Percentiles rank a stretch among this genome's conserved stretches.
These are phyloP conservation scores for Pseudomyrmex dendroicus DNA, from an alignment of 1,140 invertebrate genomes.

Conservation along the genomic window DNA sequence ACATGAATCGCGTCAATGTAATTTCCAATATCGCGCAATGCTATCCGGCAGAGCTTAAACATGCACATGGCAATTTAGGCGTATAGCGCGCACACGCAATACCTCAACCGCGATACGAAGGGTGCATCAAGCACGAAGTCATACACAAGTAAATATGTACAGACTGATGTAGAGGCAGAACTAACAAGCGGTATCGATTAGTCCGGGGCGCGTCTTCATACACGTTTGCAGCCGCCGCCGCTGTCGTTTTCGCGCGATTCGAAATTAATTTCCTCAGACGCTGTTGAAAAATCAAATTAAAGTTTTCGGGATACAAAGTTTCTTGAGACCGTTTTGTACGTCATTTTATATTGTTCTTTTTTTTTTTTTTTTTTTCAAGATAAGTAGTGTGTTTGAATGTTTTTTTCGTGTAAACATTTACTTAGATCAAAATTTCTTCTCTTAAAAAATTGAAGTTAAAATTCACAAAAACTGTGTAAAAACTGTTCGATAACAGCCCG, in stretches of 20 bases:
- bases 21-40: slow-evolving; percentile 60
- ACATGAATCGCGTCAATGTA: slow-evolving; percentile 58
- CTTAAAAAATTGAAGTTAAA: not conserved
- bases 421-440: not conserved
- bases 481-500: not conserved
- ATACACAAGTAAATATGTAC: slow-evolving; percentile 61
- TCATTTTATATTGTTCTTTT: too few species aligned
- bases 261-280: slow-evolving; percentile 36
- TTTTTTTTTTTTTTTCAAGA: too few species aligned
- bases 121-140: slow-evolving; percentile 56
- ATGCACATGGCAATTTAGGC: slow-evolving; percentile 53
- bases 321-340: not conserved
- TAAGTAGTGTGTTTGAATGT: too few species aligned
- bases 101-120: slow-evolving; percentile 36
- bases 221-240: not conserved
- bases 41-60: slow-evolving; percentile 50
- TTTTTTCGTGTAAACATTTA: not conserved
- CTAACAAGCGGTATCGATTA: slow-evolving; percentile 59
- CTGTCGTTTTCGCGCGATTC: not conserved
- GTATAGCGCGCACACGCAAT: slow-evolving; percentile 19
- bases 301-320: not conserved
- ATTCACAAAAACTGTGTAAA: too few species aligned
- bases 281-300: not conserved
- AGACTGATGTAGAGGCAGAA: slow-evolving; percentile 54
- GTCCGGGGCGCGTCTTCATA: slow-evolving; percentile 40